phyloP scores from a whole-genome alignment of 2,888 invertebrate genomes.

The Pomacea canaliculata region DNA sequence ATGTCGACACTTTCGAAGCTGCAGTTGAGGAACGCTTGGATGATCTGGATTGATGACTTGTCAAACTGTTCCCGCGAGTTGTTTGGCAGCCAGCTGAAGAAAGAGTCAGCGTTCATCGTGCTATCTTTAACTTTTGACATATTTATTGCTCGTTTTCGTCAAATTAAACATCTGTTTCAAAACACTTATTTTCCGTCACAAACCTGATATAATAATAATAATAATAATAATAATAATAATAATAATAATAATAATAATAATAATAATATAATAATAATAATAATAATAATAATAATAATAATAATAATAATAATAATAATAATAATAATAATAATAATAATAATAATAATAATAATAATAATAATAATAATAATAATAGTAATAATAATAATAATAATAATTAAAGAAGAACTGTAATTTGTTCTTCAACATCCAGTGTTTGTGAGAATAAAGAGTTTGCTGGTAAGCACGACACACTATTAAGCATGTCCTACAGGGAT shows the following conservation, averaged over 20 bases:
- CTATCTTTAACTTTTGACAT: neutral
- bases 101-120: neutral
- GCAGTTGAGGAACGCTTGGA: conserved; percentile 24
- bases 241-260: neutral
- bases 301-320: neutral
- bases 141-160: no score
- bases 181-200: neutral
- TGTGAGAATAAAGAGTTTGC: no score
- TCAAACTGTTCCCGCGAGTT: neutral
- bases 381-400: no score
- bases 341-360: no score
- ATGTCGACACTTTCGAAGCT: conserved; percentile 6
- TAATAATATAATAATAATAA: neutral
- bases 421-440: neutral
- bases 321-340: no score
- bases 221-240: no score
- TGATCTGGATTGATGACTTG: conserved; percentile 10
- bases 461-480: no score
- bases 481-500: no score
- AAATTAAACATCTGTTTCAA: neutral
- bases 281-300: neutral
- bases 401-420: neutral
- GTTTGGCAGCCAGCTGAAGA: neutral
- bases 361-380: neutral
- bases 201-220: no score